phyloP scores from a whole-genome alignment of 2,113 vertebrate genomes.

The Leptodactylus fuscus region DNA sequence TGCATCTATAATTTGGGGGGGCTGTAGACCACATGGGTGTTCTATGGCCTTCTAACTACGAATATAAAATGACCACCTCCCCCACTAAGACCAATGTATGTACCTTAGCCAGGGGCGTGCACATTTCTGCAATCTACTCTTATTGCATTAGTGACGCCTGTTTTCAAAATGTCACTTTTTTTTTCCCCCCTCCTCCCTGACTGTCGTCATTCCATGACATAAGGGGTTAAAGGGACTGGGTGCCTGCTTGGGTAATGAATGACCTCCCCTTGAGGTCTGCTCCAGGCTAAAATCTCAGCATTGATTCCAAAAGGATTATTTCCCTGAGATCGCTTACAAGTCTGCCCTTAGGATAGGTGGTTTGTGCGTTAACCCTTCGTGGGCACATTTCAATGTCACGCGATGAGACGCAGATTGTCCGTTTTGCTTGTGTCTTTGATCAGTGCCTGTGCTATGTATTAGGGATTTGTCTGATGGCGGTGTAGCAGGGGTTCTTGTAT shows the following conservation, averaged over 20 bases:
- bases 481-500: neutral
- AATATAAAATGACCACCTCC: too few species aligned
- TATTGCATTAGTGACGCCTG: neutral
- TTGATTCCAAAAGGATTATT: conserved; percentile 34
- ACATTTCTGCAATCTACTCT: neutral
- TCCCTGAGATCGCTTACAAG: neutral
- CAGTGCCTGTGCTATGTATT: too few species aligned
- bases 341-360: neutral
- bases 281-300: conserved; percentile 20
- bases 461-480: neutral
- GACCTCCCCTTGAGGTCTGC: conserved; percentile 23
- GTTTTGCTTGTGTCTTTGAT: neutral
- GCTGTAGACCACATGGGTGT: too few species aligned
- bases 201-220: neutral
- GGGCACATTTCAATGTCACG: neutral
- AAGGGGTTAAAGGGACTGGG: conserved; percentile 1
- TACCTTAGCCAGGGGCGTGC: neutral
- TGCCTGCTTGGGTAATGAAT: neutral
- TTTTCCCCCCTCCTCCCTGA: neutral
- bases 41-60: too few species aligned
- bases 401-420: neutral
- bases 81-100: neutral
- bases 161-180: neutral
- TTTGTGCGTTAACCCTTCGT: neutral
- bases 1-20: too few species aligned